These are phyloP conservation scores for Ophiodon elongatus DNA, from an alignment of 2,113 vertebrate species.

Conservation along the genomic window DNA sequence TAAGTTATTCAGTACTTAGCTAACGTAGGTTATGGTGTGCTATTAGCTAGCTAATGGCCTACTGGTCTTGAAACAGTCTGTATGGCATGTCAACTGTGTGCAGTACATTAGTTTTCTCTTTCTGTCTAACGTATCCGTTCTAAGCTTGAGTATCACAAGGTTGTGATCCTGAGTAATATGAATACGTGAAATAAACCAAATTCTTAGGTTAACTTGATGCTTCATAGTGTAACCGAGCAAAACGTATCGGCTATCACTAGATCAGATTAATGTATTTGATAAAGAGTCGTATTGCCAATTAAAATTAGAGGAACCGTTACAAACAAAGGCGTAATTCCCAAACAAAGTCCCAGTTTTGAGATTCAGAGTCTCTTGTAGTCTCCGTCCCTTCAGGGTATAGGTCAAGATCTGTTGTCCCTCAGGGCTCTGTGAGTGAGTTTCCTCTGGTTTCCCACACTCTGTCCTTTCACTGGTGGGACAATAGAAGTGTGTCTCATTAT, in stretches of 20 bases:
- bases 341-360: background rate
- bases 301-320: background rate
- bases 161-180: background rate
- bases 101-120: background rate
- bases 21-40: too few species aligned
- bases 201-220: background rate
- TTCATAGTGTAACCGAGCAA: background rate
- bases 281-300: background rate
- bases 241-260: background rate
- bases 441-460: slow-evolving; percentile 67
- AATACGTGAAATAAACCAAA: background rate
- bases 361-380: background rate
- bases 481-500: slow-evolving; percentile 1
- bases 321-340: background rate
- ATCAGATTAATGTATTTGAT: background rate
- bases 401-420: slow-evolving; percentile 52
- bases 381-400: slow-evolving; percentile 10
- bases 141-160: background rate
- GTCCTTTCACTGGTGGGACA: slow-evolving; percentile 22
- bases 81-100: background rate
- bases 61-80: background rate
- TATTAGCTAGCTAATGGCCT: too few species aligned
- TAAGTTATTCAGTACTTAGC: too few species aligned
- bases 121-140: background rate
- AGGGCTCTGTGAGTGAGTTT: slow-evolving; percentile 57